Conservation (phyloP, 1,140 invertebrate genomes). For the Harlomillsia oculata region DNA sequence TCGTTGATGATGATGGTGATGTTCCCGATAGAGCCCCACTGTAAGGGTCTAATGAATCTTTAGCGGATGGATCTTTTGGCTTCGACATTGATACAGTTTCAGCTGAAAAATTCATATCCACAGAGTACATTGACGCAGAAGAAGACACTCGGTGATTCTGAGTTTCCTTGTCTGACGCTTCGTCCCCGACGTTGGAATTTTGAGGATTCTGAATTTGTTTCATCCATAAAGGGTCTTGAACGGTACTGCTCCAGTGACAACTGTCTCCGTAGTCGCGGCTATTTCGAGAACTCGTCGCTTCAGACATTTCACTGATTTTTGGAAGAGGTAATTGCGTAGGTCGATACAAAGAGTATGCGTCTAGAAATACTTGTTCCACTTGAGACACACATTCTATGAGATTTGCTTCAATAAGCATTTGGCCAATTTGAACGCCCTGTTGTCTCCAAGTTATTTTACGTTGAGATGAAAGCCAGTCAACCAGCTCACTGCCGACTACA, state of each 20-base stretch:
- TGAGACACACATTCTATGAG: constrained; percentile 62
- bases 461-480: constrained; percentile 65
- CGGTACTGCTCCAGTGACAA: constrained; percentile 41
- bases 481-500: constrained; percentile 59
- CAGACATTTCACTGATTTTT: constrained; percentile 20
- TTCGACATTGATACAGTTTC: constrained; percentile 47
- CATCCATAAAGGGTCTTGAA: constrained; percentile 59
- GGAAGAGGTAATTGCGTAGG: constrained; percentile 38
- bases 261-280: constrained; percentile 24
- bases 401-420: constrained; percentile 65
- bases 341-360: constrained; percentile 52
- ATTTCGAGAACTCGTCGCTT: constrained; percentile 10
- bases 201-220: constrained; percentile 52
- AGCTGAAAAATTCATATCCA: constrained; percentile 56
- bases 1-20: constrained; percentile 8
- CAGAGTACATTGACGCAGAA: constrained; percentile 53
- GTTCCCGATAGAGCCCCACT: neutral
- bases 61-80: constrained; percentile 26
- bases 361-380: constrained; percentile 46
- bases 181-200: no score
- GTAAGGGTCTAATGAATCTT: constrained; percentile 22
- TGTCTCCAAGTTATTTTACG: constrained; percentile 58
- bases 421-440: constrained; percentile 68
- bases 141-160: constrained; percentile 39
- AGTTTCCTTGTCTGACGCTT: neutral